Percentiles rank a stretch among this genome's conserved stretches.
Evolutionary conservation across 2,888 invertebrate species (phyloP).

Genomic region (Drosophila bunnanda): DNA sequence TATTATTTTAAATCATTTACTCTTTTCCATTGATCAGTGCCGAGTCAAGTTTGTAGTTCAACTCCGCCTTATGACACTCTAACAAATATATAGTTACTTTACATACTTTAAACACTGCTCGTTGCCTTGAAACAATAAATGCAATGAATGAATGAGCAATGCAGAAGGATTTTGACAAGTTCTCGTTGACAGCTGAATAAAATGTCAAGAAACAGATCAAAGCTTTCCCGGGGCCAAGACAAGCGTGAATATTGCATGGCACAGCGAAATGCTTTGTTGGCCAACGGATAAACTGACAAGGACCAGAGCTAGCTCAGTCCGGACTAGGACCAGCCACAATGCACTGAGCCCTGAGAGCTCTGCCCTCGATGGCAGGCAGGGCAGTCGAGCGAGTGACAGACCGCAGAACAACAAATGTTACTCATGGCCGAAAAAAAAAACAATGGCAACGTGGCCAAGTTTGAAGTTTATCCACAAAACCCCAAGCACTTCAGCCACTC

Average conservation of each 20-base stretch:
- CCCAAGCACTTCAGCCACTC: conserved; percentile 10
- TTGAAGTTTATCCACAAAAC: conserved; percentile 42
- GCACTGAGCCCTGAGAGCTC: conserved; percentile 52
- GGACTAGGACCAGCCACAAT: conserved; percentile 47
- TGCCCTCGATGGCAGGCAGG: conserved; percentile 53
- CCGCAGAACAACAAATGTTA: conserved; percentile 57
- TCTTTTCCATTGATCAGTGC: conserved; percentile 6
- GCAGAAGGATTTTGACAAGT: conserved; percentile 75
- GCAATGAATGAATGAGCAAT: conserved; percentile 29
- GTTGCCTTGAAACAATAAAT: conserved; percentile 45
- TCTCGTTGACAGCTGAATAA: conserved; percentile 51
- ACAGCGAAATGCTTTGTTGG: conserved; percentile 65
- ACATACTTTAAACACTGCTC: conserved; percentile 39
- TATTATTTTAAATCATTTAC: conserved; percentile 13
- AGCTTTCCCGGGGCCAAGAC: conserved; percentile 64
- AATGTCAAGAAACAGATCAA: conserved; percentile 70
- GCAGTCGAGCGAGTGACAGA: conserved; percentile 67
- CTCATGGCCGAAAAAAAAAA: conserved; percentile 44
- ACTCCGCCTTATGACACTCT: conserved; percentile 6
- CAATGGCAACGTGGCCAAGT: conserved; percentile 22
- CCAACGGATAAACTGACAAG: conserved; percentile 59
- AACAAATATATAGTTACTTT: background rate
- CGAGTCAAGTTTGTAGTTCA: background rate
- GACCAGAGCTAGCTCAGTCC: background rate
- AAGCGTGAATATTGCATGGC: conserved; percentile 79